Base-by-base conservation (phyloP, 1,140 invertebrate species). In the Tyrophagus putrescentiae region DNA sequence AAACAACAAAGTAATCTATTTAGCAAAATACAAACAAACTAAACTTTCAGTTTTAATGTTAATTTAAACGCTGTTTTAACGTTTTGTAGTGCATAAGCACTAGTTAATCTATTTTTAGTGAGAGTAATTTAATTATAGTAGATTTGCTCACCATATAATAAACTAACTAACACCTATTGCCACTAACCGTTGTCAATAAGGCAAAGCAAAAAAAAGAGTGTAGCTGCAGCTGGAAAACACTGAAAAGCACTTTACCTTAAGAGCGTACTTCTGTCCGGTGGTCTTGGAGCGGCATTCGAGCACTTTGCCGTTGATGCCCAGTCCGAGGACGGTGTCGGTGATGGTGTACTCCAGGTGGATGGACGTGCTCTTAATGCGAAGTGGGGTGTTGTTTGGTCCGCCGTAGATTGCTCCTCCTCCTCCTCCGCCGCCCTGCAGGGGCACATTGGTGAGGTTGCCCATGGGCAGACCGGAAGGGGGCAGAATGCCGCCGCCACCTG, bases 281-380 rank as follows among this genome's bases (percentile, higher is more conserved):
- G 73, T 73, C 64, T 80, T 82, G 23, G 77, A 77, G 64, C 76
- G 84, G 71, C 84, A 86, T 66, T 78, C 76, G 34, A 81, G 73
- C 31, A 80, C 79, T 80, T 96, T 96, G 34, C 94, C 94, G 72
- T 95, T 97, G 65, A 98, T 97, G 16, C 94, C 94, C 28, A 96
- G 79, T n/a, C 94, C 94, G 39, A 98, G 79, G 13, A 97, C 92
- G 54, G 82, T 87, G 68, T 83, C 84, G n/a, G 88, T 87, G 65
- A 98, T 88, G 70, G 84, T 81, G 71, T 95, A 98, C 73, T 98
- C 92, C 60, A 93, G 83, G 29, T 82, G 84, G 64, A 98, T 86
- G 21, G 83, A 79, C 33, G 80, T 81, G 59, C 78, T 80, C 77
- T 89, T 89, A 36, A 54, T 54, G 2, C 52, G 52, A 23, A 54